Evolutionary conservation across 2,797 vertebrate species (phyloP), one percentile per base, ranked within the genome.

Genomic region (Anomalospiza imberbis): DNA sequence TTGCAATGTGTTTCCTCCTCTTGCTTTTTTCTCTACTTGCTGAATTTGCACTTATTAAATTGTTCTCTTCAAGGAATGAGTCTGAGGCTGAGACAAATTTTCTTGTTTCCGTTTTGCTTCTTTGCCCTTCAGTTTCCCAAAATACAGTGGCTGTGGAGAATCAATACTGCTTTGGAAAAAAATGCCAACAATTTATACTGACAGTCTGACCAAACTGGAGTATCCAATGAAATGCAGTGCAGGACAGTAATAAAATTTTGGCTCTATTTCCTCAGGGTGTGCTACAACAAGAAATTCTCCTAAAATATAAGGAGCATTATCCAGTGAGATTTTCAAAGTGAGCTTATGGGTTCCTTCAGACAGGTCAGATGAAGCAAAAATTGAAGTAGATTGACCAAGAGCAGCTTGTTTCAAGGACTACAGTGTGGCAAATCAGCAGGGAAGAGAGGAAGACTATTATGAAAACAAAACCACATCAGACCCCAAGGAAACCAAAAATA

Each of bases 401-500:
- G 31, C 20, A 82, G 55, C 12, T n/a, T 68, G 61, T 58, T 93
- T 94, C 44, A 70, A 94, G 31, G 34, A n/a, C 57, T 65, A 57
- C 48, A 87, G 21, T 51, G 50, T 76, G 67, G 74, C 42, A 93
- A 54, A 58, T 63, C 67, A 77, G 60, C 20, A 80, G 63, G 71
- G 88, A 76, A 92, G 48, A 80, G 2, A 16, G 74, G 80, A 92
- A 92, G 48, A 83, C 2, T 9, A 71, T 63, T 77, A 76, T 85
- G 78, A 48, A 79, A 88, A 90, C 48, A 91, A 91, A 90, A 91
- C 83, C 71, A 88, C 65, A 94, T 88, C 76, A 93, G 63, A 95
- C 21, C 7, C 40, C 63, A 80, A 85, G 47, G 25, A 95, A 91
- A 94, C 58, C 29, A 80, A 87, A 93, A 95, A 79, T 68, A 82